A percentile compares a stretch with the other conserved stretches of the same genome.
These are phyloP conservation scores for Drosophila virilis DNA, from an alignment of 1,140 invertebrate genomes.

Conservation along the genomic window DNA sequence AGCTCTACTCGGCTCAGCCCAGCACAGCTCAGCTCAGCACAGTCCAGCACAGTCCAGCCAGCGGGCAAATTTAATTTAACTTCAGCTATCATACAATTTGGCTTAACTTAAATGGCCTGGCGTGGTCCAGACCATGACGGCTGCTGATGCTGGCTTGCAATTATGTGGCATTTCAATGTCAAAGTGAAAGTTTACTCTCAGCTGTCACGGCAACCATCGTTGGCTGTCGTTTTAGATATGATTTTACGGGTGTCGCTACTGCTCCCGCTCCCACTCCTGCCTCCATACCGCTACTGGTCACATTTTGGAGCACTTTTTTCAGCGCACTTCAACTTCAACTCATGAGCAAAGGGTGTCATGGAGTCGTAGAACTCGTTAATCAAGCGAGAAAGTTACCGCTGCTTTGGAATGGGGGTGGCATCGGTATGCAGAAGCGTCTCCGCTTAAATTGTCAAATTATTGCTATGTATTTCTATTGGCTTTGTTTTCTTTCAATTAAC, in stretches of 20 bases:
- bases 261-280: not conserved
- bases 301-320: constrained; percentile 29
- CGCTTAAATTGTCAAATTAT: constrained; percentile 27
- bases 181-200: constrained; percentile 83
- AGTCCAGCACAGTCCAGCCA: not conserved
- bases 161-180: constrained; percentile 82
- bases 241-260: constrained; percentile 33
- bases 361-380: constrained; percentile 77
- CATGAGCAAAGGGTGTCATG: constrained; percentile 64
- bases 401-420: not conserved
- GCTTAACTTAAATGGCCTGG: constrained; percentile 26
- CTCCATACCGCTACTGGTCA: not conserved
- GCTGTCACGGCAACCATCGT: constrained; percentile 35
- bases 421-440: constrained; percentile 15
- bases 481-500: constrained; percentile 51
- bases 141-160: constrained; percentile 55
- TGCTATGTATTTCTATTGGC: not conserved
- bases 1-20: not conserved
- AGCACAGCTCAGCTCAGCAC: not conserved
- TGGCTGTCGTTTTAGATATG: constrained; percentile 47
- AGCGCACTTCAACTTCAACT: constrained; percentile 67
- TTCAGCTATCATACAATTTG: constrained; percentile 44
- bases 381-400: constrained; percentile 74
- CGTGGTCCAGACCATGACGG: constrained; percentile 24
- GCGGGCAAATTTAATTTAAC: constrained; percentile 56